phyloP scores from a whole-genome alignment of 1,140 invertebrate genomes.

The Drosophila pruinosa region DNA sequence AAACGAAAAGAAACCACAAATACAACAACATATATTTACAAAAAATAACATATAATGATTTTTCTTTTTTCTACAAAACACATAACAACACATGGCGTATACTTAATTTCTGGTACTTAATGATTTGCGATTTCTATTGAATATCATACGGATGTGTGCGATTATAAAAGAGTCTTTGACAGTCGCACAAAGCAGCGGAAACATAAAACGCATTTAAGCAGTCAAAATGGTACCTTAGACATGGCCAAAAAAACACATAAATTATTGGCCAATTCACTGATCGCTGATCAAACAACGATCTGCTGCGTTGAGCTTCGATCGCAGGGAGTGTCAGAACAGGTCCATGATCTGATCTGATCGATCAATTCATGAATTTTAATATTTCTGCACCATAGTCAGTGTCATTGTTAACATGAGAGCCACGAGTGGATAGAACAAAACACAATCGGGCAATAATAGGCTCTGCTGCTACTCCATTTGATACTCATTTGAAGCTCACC shows the following conservation, averaged over 20 bases:
- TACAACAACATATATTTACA: constrained; percentile 66
- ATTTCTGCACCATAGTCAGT: constrained; percentile 32
- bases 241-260: constrained; percentile 5
- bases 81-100: constrained; percentile 4
- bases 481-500: constrained; percentile 54
- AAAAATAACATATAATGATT: constrained; percentile 27
- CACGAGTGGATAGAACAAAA: constrained; percentile 33
- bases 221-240: constrained; percentile 12
- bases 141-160: not conserved
- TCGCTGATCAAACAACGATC: not conserved
- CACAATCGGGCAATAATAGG: constrained; percentile 4
- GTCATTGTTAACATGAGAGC: constrained; percentile 20
- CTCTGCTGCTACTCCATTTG: constrained; percentile 21
- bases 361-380: constrained; percentile 57
- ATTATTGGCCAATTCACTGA: not conserved
- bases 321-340: constrained; percentile 35
- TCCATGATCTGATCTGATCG: constrained; percentile 20
- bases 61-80: not conserved
- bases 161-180: not conserved
- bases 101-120: constrained; percentile 21
- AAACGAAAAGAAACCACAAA: constrained; percentile 49
- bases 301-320: not conserved
- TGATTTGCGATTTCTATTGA: constrained; percentile 29
- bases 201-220: not conserved
- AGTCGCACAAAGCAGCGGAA: constrained; percentile 24